These are phyloP conservation scores for Chrysolina oricalcia DNA, from an alignment of 2,888 invertebrate species.

Conservation along the genomic window DNA sequence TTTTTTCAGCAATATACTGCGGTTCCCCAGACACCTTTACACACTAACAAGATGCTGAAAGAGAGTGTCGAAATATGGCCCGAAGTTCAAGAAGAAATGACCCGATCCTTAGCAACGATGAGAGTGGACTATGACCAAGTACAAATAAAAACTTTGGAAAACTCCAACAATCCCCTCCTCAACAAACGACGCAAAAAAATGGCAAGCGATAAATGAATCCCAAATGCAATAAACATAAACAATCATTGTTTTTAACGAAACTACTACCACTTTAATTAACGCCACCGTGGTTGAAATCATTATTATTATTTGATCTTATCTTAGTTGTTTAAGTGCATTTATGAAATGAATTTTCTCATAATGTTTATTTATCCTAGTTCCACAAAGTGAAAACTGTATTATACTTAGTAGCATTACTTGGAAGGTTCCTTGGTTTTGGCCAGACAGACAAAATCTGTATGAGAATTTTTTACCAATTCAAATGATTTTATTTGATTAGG, in stretches of 20 bases:
- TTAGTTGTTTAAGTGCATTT: constrained; percentile 42
- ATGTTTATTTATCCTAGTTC: constrained; percentile 1
- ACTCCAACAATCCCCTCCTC: constrained; percentile 93
- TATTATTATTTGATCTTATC: constrained; percentile 32
- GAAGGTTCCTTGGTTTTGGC: neutral
- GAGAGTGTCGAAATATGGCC: constrained; percentile 97
- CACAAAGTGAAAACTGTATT: neutral
- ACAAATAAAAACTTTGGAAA: constrained; percentile 93
- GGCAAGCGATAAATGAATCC: constrained; percentile 17
- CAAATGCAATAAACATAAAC: constrained; percentile 37
- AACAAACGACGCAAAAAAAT: constrained; percentile 83
- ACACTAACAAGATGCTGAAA: constrained; percentile 90
- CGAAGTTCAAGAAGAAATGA: constrained; percentile 99
- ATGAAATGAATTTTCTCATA: constrained; percentile 34
- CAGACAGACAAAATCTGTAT: neutral
- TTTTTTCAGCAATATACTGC: constrained; percentile 78
- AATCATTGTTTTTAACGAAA: constrained; percentile 14
- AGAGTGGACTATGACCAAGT: constrained; percentile 97
- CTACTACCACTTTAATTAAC: neutral
- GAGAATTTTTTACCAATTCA: neutral
- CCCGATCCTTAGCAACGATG: constrained; percentile 97
- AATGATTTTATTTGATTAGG: neutral
- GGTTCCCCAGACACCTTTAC: constrained; percentile 96
- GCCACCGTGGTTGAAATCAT: constrained; percentile 18
- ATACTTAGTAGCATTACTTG: neutral